A percentile compares a stretch with the other conserved stretches of the same genome.
Conservation (phyloP, 2,888 invertebrate genomes). For the Phaonia tiefii region DNA sequence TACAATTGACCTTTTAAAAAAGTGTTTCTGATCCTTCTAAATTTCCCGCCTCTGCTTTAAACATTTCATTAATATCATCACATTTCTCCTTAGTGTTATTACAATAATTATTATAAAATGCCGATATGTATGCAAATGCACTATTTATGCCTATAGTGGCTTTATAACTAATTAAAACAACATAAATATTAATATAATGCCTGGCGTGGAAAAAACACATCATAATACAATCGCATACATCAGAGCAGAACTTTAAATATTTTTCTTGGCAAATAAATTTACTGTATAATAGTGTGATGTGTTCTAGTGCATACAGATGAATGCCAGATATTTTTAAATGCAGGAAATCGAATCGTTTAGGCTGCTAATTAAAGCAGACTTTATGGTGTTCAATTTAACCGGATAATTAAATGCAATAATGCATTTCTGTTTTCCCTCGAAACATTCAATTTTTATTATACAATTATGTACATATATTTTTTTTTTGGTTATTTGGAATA, state of each 20-base stretch:
- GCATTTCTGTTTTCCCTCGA: no score
- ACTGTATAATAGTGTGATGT: no score
- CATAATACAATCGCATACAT: neutral
- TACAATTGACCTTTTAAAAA: no score
- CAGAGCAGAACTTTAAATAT: slow-evolving; percentile 20
- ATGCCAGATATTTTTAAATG: no score
- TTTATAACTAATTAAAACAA: slow-evolving; percentile 65
- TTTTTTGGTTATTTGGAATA: no score
- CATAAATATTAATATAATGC: slow-evolving; percentile 61
- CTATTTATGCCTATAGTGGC: slow-evolving; percentile 43
- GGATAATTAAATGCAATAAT: no score
- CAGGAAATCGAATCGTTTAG: no score
- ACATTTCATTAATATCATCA: neutral
- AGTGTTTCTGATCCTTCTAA: neutral
- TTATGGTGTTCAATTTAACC: no score
- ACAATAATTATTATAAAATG: slow-evolving; percentile 19
- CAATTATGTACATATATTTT: no score
- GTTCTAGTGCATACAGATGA: no score
- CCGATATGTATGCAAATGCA: neutral
- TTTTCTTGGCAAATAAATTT: slow-evolving; percentile 4
- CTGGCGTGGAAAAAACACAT: neutral
- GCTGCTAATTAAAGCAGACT: no score
- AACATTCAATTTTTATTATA: no score
- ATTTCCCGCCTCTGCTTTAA: neutral
- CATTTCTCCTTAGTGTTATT: slow-evolving; percentile 12